A percentile compares a stretch with the other conserved stretches of the same genome.
Conservation (phyloP, 2,888 invertebrate genomes). For the Hypsopygia costalis region DNA sequence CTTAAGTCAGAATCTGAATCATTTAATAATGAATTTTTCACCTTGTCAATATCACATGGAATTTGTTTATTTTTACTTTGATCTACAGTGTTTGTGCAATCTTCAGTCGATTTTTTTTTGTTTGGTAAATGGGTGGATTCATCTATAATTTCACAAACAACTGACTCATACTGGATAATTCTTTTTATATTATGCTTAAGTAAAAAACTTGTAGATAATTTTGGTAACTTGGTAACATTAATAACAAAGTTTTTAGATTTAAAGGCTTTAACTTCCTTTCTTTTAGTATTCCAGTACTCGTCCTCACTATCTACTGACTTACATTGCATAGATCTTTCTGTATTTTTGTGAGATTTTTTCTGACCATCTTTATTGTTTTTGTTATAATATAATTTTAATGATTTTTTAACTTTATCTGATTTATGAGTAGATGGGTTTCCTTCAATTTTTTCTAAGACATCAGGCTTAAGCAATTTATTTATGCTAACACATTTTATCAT, state of each 20-base stretch:
- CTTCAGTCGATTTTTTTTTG: conserved; percentile 2
- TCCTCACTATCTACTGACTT: conserved; percentile 18
- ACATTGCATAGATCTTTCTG: background rate
- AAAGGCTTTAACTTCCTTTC: conserved; percentile 48
- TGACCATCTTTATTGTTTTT: conserved; percentile 13
- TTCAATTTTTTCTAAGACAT: conserved; percentile 25
- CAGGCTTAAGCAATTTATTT: conserved; percentile 55
- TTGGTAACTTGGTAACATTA: conserved; percentile 41
- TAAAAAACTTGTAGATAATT: conserved; percentile 40
- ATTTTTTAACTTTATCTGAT: conserved; percentile 14
- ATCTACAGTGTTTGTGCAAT: background rate
- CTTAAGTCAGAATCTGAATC: conserved; percentile 33
- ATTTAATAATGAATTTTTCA: conserved; percentile 31
- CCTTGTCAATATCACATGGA: conserved; percentile 19
- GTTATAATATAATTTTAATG: conserved; percentile 9
- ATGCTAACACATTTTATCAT: conserved; percentile 66
- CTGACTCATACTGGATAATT: conserved; percentile 35
- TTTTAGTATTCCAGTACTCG: conserved; percentile 34
- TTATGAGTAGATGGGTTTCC: background rate
- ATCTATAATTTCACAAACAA: conserved; percentile 33
- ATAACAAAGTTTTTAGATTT: conserved; percentile 49
- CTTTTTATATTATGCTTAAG: conserved; percentile 36
- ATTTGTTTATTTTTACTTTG: background rate
- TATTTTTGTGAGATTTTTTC: background rate
- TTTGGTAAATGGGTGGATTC: conserved; percentile 7